These are phyloP conservation scores for Tenthredo amoena DNA, from an alignment of 2,888 invertebrate genomes.

Conservation along the genomic window DNA sequence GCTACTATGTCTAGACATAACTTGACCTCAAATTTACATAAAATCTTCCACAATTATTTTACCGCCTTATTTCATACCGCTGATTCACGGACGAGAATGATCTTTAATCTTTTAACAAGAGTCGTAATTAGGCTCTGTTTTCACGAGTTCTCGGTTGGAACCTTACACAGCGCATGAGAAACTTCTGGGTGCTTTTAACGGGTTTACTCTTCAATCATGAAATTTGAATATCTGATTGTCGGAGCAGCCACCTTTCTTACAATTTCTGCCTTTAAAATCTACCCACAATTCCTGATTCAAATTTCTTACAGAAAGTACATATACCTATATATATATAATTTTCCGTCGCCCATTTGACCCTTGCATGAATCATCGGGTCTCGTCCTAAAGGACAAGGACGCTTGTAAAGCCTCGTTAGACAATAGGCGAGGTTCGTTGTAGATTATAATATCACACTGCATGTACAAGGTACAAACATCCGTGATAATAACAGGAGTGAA, in stretches of 20 bases:
- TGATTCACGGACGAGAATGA: background rate
- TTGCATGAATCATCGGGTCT: background rate
- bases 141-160: background rate
- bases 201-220: background rate
- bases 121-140: background rate
- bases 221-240: background rate
- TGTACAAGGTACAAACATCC: background rate
- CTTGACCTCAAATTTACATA: background rate
- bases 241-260: background rate
- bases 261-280: background rate
- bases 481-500: constrained; percentile 8
- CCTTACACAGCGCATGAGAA: background rate
- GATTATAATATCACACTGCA: constrained; percentile 32
- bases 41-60: background rate
- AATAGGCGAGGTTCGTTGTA: constrained; percentile 12
- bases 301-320: background rate
- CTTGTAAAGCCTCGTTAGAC: constrained; percentile 5
- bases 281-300: background rate
- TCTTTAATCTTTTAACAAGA: background rate
- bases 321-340: background rate
- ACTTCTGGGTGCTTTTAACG: background rate
- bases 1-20: background rate
- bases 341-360: background rate
- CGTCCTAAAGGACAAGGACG: constrained; percentile 22
- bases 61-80: background rate